phyloP scores from a whole-genome alignment of 2,888 invertebrate genomes.

The Tetrapedia diversipes region DNA sequence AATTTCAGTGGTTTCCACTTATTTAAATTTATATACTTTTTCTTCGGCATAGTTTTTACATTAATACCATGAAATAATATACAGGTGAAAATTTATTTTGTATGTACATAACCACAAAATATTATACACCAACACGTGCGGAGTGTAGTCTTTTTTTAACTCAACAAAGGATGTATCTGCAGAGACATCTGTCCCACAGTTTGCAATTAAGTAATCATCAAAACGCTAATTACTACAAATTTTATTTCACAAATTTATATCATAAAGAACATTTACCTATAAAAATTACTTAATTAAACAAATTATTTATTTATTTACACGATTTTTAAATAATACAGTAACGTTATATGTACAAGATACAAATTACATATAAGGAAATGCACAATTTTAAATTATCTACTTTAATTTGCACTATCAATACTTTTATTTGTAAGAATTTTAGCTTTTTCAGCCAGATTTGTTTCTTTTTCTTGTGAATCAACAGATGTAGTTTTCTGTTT shows the following conservation, averaged over 20 bases:
- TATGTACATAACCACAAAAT: constrained; percentile 21
- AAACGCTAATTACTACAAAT: neutral
- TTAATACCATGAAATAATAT: constrained; percentile 6
- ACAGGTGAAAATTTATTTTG: neutral
- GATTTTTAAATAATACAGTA: constrained; percentile 35
- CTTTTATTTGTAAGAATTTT: constrained; percentile 20
- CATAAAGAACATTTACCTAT: neutral
- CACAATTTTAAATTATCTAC: constrained; percentile 53
- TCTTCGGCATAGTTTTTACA: constrained; percentile 48
- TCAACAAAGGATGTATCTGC: too few relatives aligned
- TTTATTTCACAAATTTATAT: neutral
- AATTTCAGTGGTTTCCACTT: constrained; percentile 88
- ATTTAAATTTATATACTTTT: constrained; percentile 53
- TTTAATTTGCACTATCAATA: constrained; percentile 35
- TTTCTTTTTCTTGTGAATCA: constrained; percentile 19
- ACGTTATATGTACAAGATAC: too few relatives aligned
- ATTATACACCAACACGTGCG: too few relatives aligned
- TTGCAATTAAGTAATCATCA: neutral
- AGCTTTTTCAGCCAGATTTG: constrained; percentile 12
- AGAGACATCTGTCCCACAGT: too few relatives aligned
- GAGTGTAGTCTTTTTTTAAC: too few relatives aligned
- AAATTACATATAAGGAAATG: constrained; percentile 27
- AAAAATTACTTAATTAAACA: constrained; percentile 57
- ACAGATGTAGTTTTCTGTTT: constrained; percentile 9
- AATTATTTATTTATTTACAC: constrained; percentile 65